These are phyloP conservation scores for Lycia hirtaria DNA, from an alignment of 2,888 invertebrate species.

Conservation along the genomic window DNA sequence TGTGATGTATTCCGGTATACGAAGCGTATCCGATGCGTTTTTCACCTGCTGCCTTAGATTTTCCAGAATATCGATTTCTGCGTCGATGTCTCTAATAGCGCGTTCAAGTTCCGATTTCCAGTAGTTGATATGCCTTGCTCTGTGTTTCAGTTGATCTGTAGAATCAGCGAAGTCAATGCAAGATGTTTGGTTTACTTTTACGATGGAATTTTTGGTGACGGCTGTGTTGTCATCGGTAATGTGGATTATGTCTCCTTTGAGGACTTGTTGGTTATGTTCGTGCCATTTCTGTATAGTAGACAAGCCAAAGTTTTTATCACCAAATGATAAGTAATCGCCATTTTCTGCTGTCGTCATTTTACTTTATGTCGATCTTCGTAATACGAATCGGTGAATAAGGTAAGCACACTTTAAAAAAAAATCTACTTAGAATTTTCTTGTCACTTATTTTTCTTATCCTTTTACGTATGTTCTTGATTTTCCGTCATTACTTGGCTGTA, in stretches of 20 bases:
- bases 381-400: too few relatives aligned
- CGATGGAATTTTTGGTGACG: constrained; percentile 74
- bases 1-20: constrained; percentile 74
- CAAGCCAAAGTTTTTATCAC: constrained; percentile 63
- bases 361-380: neutral
- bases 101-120: constrained; percentile 77
- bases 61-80: constrained; percentile 69
- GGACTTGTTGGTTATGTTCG: constrained; percentile 65
- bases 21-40: constrained; percentile 71
- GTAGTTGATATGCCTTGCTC: constrained; percentile 75
- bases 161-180: constrained; percentile 73
- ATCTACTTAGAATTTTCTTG: neutral
- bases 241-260: constrained; percentile 75
- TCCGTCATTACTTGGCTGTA: neutral
- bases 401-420: too few relatives aligned
- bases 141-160: constrained; percentile 71
- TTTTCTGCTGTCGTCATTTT: constrained; percentile 59
- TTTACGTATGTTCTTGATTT: neutral
- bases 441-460: neutral
- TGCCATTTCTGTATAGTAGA: constrained; percentile 70
- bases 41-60: constrained; percentile 75
- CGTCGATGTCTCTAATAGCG: constrained; percentile 74
- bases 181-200: constrained; percentile 77
- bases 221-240: constrained; percentile 74
- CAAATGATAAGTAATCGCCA: constrained; percentile 70